Conservation (phyloP, 2,113 vertebrate species). For the Aptenodytes patagonicus region DNA sequence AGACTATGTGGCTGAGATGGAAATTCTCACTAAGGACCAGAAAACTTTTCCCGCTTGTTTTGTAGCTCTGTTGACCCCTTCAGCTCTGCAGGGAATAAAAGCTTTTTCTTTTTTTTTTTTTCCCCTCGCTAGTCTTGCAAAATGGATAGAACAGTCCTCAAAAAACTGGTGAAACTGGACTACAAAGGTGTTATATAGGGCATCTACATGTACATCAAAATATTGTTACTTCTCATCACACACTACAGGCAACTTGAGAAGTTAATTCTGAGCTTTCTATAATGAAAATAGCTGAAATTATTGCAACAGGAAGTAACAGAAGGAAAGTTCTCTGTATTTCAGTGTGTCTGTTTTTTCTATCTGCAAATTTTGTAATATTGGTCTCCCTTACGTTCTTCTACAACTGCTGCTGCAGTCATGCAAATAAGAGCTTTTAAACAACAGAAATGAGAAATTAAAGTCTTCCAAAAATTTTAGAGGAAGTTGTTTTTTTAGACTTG, state of each 20-base stretch:
- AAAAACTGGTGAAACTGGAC: neutral
- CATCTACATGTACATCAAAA: neutral
- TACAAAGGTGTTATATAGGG: neutral
- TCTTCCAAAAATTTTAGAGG: neutral
- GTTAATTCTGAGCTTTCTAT: neutral
- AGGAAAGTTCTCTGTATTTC: neutral
- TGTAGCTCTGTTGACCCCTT: neutral
- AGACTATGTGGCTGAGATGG: fast-evolving
- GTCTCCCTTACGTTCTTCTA: neutral
- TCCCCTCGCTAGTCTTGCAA: neutral
- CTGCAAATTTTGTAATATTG: neutral
- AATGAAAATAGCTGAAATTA: neutral
- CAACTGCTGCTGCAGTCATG: neutral
- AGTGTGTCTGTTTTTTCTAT: neutral
- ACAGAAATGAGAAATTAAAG: neutral
- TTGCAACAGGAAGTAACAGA: neutral
- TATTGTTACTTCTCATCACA: neutral
- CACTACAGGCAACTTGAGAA: neutral
- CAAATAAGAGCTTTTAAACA: neutral
- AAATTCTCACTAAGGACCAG: neutral
- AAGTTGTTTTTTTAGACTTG: neutral
- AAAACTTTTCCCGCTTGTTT: neutral
- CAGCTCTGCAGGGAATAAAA: neutral
- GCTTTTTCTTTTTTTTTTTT: neutral
- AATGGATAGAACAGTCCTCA: neutral